Percentiles rank a stretch among this genome's conserved stretches.
Conservation (phyloP, 53 echinoderm and acorn worm genomes). For the Zoroaster sp. region DNA sequence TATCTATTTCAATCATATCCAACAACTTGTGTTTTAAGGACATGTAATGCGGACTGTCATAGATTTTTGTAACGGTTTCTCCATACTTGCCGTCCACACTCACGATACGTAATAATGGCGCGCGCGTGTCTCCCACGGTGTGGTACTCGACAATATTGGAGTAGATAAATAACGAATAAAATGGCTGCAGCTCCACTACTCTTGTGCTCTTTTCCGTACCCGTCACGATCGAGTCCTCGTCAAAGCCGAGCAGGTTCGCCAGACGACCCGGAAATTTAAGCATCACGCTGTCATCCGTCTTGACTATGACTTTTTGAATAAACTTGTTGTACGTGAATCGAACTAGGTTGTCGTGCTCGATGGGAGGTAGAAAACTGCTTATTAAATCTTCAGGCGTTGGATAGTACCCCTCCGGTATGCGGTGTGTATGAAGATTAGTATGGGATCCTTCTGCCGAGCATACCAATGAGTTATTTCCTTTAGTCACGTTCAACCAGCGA, state of each 20-base stretch:
- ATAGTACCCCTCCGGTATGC: slow-evolving; percentile 29
- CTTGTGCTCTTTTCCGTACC: neutral
- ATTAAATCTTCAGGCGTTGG: neutral
- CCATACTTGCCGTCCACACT: slow-evolving; percentile 3
- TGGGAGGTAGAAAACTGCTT: neutral
- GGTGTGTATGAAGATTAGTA: neutral
- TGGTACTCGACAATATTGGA: slow-evolving; percentile 57
- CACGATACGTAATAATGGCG: slow-evolving; percentile 70
- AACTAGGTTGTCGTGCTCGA: neutral
- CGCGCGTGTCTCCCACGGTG: slow-evolving; percentile 69
- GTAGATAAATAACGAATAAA: slow-evolving; percentile 52
- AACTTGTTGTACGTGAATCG: neutral
- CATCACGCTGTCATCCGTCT: neutral
- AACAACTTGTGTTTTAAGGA: slow-evolving; percentile 37
- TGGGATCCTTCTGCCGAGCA: neutral
- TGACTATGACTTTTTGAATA: slow-evolving; percentile 12
- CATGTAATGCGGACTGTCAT: slow-evolving; percentile 59
- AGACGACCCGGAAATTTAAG: neutral
- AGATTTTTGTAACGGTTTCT: slow-evolving; percentile 10
- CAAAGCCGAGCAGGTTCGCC: slow-evolving; percentile 27
- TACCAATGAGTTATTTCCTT: neutral
- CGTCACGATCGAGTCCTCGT: neutral
- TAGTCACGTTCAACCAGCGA: slow-evolving; percentile 35
- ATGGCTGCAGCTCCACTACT: slow-evolving; percentile 15
- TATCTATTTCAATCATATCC: slow-evolving; percentile 45